These are phyloP conservation scores for Siniperca obscura DNA, from an alignment of 2,797 vertebrate species.

Conservation along the genomic window DNA sequence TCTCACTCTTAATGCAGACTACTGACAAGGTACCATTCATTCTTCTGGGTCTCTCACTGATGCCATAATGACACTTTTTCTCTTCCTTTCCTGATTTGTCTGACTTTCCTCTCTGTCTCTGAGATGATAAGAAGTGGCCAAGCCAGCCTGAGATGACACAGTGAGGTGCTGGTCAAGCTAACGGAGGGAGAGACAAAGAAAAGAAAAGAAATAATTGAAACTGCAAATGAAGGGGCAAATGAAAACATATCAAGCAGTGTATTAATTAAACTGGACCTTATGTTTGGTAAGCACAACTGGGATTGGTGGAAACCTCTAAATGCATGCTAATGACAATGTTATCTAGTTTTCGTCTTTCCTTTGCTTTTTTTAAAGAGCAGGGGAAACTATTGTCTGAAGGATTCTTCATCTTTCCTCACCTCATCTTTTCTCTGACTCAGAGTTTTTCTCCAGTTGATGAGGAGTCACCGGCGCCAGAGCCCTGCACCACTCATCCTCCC, in stretches of 20 bases:
- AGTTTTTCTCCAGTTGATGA: conserved; percentile 51
- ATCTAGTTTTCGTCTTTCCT: conserved; percentile 67
- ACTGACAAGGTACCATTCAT: conserved; percentile 41
- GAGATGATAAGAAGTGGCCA: conserved; percentile 24
- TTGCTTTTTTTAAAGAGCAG: conserved; percentile 50
- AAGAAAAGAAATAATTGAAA: conserved; percentile 55
- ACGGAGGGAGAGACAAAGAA: conserved; percentile 44
- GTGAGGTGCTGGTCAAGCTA: conserved; percentile 43
- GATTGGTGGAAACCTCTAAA: conserved; percentile 52
- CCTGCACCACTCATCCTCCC: conserved; percentile 37
- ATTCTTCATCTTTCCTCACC: conserved; percentile 62
- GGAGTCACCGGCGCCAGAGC: conserved; percentile 43
- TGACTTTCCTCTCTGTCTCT: background rate
- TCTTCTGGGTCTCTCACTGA: conserved; percentile 46
- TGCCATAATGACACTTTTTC: conserved; percentile 46
- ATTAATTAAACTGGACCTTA: conserved; percentile 73
- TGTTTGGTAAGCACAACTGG: conserved; percentile 65
- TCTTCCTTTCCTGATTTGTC: conserved; percentile 21
- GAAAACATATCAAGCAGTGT: conserved; percentile 57
- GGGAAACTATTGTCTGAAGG: conserved; percentile 66
- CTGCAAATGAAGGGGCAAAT: conserved; percentile 66
- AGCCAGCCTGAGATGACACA: conserved; percentile 19
- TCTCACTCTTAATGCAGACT: conserved; percentile 33
- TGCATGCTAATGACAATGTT: conserved; percentile 69
- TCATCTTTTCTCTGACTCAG: conserved; percentile 62